Base-by-base conservation (phyloP, 2,797 vertebrate genomes). In the Alexandromys oeconomus region DNA sequence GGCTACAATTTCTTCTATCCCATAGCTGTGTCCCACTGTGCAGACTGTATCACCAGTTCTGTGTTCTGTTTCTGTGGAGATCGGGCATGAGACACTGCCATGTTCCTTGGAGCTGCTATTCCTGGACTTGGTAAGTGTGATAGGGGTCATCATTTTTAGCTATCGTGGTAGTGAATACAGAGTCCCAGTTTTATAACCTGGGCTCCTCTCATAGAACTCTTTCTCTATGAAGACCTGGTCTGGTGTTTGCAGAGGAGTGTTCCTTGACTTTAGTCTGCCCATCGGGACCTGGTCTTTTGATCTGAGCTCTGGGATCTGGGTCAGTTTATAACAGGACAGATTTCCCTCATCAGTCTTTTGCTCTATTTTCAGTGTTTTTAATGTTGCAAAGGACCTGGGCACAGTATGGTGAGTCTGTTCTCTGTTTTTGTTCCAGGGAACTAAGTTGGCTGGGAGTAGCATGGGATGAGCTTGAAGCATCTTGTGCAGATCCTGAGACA, bases 251-350 rank as follows among this genome's bases (percentile, higher is more conserved):
- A 4, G 34, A n/a, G 9, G 17, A 34, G 19, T n/a, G 19, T 25
- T 4, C 21, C 78, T 21, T 57, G 15, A 31, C 11, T 23, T 21
- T 6, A 59, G 40, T 0, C 5, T 57, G 67, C 8, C 25, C 15
- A 0, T 23, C 1, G 15, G 9, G 9, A 0, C 2, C 4, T 31
- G 43, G 7, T 9, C 27, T 63, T 37, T 5, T 27, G 21, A 27
- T 57, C 27, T 46, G 40, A 65, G 40, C 13, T 40, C 76, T 8
- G 14, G 59, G 10, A 19, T 9, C 48, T 19, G 12, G 27, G 3
- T 37, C 81, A 1, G 0, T 40, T 3, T 21, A 14, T 37, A 13
- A 13, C 4, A 25, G 15, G 31, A 31, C 27, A 48, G 59, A 5
- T 8, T 2, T 40, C 69, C 61, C 69, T 82, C 5, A 78, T 21